Conservation (phyloP, 2,888 invertebrate species). For the Torymus tubicola region DNA sequence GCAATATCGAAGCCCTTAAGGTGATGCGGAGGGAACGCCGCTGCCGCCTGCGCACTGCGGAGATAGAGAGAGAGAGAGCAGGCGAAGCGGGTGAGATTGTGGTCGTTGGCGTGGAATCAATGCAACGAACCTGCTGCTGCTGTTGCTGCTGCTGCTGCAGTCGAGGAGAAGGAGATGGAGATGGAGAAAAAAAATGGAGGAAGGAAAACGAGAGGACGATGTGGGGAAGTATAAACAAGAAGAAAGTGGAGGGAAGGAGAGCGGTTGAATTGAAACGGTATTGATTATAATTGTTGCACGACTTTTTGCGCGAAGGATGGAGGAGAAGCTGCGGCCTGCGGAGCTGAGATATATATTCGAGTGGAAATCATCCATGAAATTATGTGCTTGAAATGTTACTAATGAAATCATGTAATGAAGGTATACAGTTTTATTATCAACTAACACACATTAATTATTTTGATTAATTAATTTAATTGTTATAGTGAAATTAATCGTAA, state of each 20-base stretch:
- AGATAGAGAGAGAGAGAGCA: too few species aligned
- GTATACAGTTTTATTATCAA: too few species aligned
- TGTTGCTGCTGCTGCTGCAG: too few species aligned
- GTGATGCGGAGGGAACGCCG: conserved; percentile 2
- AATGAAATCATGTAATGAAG: too few species aligned
- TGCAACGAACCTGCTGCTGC: not conserved
- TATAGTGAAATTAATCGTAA: too few species aligned
- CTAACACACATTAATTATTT: too few species aligned
- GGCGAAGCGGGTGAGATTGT: conserved; percentile 21
- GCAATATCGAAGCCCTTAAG: conserved; percentile 52
- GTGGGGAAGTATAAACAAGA: not conserved
- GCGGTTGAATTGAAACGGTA: too few species aligned
- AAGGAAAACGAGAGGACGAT: not conserved
- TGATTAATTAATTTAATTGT: too few species aligned
- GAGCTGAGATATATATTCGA: not conserved
- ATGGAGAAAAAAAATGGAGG: not conserved
- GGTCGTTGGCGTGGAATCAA: conserved; percentile 29
- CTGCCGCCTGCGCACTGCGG: too few species aligned
- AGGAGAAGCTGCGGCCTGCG: not conserved
- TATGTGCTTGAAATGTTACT: not conserved
- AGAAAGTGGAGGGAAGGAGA: too few species aligned
- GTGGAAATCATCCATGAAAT: not conserved
- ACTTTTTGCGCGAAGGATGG: too few species aligned
- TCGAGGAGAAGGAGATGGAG: not conserved
- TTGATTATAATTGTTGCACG: too few species aligned